Base-by-base conservation (phyloP, 2,888 invertebrate genomes). In the Neria commutata region DNA sequence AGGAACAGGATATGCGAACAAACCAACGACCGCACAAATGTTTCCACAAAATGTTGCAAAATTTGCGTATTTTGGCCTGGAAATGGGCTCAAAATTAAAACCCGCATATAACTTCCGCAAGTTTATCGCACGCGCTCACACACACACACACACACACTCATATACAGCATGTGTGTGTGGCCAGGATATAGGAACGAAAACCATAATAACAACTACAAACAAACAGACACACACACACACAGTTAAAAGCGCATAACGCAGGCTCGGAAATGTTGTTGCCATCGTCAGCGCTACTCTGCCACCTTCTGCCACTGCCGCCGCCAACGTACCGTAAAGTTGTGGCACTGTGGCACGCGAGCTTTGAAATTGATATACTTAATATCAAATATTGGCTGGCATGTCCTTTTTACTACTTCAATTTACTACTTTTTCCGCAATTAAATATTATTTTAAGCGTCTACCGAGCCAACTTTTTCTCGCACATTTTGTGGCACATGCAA, bases 121-220 rank as follows among this genome's bases (percentile, higher is more conserved):
- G 42, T 42, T 42, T 42, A 42, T 42, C 42, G 42, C 19, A 17
- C 21, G n/a, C n/a, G n/a, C n/a, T n/a, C n/a, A n/a, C n/a, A n/a
- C n/a, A n/a, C n/a, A 17, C 6, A 29, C 17, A 42, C 17, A 42
- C 6, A 21, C 42, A 4, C 3, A 42, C 19, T n/a, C 4, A 37
- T 14, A 37, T 37, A 14, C 16, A n/a, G 4, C 10, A 37, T 14
- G n/a, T 11, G 37, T 6, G n/a, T n/a, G 6, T 8, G 8, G 37
- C n/a, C 37, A 17, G 42, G 42, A 42, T 42, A 42, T 14, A 3
- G 6, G 19, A 6, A 17, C 42, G 42, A 21, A 42, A 42, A 42
- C 42, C 42, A 42, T 42, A 42, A 19, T 21, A 42, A 42, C 42
- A 19, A n/a, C 17, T n/a, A 42, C 21, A 42, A 42, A 42, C 21